phyloP scores from a whole-genome alignment of 1,140 invertebrate species.

The Drosophila kohkoa region DNA sequence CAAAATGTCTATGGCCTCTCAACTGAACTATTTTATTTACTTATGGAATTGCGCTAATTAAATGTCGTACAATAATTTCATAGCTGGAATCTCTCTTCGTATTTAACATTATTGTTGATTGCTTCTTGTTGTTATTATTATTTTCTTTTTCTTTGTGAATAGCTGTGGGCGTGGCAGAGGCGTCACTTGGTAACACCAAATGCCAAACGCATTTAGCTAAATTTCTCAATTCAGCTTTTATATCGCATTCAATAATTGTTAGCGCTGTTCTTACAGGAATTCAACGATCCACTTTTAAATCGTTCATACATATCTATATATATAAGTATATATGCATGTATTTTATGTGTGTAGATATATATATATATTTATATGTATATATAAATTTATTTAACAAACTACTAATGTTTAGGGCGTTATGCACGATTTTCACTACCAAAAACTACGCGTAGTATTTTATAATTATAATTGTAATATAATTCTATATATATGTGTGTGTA shows the following conservation, averaged over 20 bases:
- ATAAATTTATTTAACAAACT: slow-evolving; percentile 83
- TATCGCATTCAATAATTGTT: slow-evolving; percentile 67
- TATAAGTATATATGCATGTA: slow-evolving; percentile 49
- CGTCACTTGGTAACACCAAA: slow-evolving; percentile 49
- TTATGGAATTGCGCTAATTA: slow-evolving; percentile 81
- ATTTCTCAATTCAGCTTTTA: slow-evolving; percentile 40
- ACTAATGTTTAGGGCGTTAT: slow-evolving; percentile 71
- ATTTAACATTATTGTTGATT: slow-evolving; percentile 32
- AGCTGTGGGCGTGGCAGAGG: slow-evolving; percentile 42
- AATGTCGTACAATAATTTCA: slow-evolving; percentile 77
- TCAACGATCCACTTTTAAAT: slow-evolving; percentile 28
- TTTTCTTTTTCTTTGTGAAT: slow-evolving; percentile 19
- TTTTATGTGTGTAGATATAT: slow-evolving; percentile 41
- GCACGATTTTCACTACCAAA: slow-evolving; percentile 76
- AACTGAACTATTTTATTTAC: slow-evolving; percentile 57
- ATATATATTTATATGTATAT: slow-evolving; percentile 43
- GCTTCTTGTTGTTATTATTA: slow-evolving; percentile 26
- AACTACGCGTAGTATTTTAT: slow-evolving; percentile 68
- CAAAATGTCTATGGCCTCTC: slow-evolving; percentile 70
- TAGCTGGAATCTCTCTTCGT: slow-evolving; percentile 76
- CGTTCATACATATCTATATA: slow-evolving; percentile 37
- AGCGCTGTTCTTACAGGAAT: slow-evolving; percentile 64
- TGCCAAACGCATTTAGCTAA: slow-evolving; percentile 38
- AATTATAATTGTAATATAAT: slow-evolving; percentile 46
- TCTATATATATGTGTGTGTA: slow-evolving; percentile 52